Percentiles rank a stretch among this genome's conserved stretches.
Evolutionary conservation across 2,797 vertebrate genomes (phyloP).

Genomic region (Danio albolineatus): DNA sequence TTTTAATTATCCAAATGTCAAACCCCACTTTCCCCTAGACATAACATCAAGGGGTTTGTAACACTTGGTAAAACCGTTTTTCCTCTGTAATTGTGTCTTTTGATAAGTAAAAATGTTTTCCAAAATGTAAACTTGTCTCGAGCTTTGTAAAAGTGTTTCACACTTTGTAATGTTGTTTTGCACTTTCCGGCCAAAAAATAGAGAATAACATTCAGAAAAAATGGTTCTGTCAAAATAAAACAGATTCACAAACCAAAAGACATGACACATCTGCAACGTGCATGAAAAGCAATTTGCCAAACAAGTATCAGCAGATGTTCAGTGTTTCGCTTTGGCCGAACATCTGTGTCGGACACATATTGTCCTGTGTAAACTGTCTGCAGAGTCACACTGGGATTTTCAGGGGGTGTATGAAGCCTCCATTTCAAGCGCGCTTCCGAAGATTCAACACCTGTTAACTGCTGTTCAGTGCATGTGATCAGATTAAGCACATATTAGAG

Average conservation of each 20-base stretch:
- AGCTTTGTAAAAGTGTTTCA: too few relatives aligned
- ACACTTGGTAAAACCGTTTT: too few relatives aligned
- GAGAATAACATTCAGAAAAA: neutral
- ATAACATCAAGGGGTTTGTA: too few relatives aligned
- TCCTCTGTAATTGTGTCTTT: too few relatives aligned
- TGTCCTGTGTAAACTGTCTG: neutral
- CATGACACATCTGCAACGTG: neutral
- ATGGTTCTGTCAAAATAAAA: neutral
- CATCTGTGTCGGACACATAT: neutral
- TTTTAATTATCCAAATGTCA: too few relatives aligned
- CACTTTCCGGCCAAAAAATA: too few relatives aligned
- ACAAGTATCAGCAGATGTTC: slow-evolving; percentile 27
- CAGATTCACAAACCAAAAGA: neutral
- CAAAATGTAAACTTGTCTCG: too few relatives aligned
- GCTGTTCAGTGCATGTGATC: slow-evolving; percentile 4
- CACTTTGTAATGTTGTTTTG: too few relatives aligned
- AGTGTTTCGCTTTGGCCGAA: neutral
- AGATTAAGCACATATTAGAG: neutral
- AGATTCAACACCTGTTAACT: slow-evolving; percentile 7
- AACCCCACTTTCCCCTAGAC: too few relatives aligned
- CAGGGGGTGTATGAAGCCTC: neutral
- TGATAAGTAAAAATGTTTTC: too few relatives aligned
- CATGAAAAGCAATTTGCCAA: slow-evolving; percentile 13
- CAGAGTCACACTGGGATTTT: neutral
- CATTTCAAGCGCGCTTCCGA: neutral